Evolutionary conservation across 1,140 invertebrate genomes (phyloP).

Genomic region (Drosophila truncata): DNA sequence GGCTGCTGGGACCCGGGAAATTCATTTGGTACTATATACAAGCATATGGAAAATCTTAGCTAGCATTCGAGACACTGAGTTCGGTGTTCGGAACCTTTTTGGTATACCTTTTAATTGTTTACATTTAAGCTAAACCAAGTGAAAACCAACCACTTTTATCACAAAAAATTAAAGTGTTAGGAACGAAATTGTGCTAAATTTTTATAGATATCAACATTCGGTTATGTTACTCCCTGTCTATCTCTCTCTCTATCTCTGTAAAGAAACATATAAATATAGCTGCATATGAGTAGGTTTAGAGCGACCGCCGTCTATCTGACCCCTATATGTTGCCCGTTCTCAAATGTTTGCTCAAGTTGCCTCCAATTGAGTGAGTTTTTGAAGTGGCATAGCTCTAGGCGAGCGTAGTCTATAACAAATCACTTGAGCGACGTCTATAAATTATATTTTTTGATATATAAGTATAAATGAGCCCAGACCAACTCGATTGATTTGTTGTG

Average conservation of each 20-base stretch:
- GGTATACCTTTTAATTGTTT: conserved; percentile 73
- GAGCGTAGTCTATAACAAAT: conserved; percentile 60
- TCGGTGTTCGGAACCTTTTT: conserved; percentile 63
- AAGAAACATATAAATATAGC: conserved; percentile 63
- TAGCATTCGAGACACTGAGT: conserved; percentile 56
- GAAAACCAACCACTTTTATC: conserved; percentile 28
- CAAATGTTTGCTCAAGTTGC: conserved; percentile 66
- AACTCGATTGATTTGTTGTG: conserved; percentile 80
- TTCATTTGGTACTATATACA: conserved; percentile 50
- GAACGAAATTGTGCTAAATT: conserved; percentile 76
- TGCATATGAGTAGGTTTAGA: conserved; percentile 67
- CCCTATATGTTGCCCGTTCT: conserved; percentile 22
- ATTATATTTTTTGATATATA: conserved; percentile 78
- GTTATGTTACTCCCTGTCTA: conserved; percentile 40
- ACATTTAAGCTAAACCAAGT: conserved; percentile 44
- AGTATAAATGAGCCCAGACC: conserved; percentile 82
- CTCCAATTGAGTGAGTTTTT: conserved; percentile 69
- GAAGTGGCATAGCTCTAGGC: conserved; percentile 22
- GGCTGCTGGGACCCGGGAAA: conserved; percentile 48
- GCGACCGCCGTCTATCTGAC: conserved; percentile 8
- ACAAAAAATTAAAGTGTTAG: conserved; percentile 43
- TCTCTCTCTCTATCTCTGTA: conserved; percentile 11
- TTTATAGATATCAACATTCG: conserved; percentile 61
- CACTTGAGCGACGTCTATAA: conserved; percentile 79
- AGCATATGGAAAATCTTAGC: conserved; percentile 56